These are phyloP conservation scores for Bradypus variegatus DNA, from an alignment of 2,797 vertebrate genomes.

Conservation along the genomic window DNA sequence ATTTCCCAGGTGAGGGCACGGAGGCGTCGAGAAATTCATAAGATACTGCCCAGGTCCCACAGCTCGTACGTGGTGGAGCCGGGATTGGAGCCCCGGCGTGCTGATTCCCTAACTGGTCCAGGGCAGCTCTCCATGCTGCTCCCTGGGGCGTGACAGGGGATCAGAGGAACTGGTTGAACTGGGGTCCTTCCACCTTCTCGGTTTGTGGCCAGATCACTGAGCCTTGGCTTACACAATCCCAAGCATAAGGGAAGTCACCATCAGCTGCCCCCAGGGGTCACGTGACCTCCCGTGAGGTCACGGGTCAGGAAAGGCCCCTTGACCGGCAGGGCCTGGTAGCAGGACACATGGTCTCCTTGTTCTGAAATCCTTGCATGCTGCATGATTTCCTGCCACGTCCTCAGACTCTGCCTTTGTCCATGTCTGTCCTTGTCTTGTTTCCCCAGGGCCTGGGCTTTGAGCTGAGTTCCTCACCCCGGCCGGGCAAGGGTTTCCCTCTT, in stretches of 20 bases:
- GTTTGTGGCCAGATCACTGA: neutral
- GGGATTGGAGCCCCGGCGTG: no score
- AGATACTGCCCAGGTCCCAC: rapidly evolving
- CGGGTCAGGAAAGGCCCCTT: rapidly evolving
- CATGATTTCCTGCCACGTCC: neutral
- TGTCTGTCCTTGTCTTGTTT: neutral
- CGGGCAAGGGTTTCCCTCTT: neutral
- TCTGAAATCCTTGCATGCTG: rapidly evolving
- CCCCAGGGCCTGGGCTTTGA: neutral
- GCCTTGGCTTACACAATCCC: neutral
- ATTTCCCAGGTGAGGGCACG: neutral
- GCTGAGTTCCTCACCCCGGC: no score
- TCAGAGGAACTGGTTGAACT: neutral
- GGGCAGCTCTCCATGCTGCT: rapidly evolving
- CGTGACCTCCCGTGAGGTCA: neutral
- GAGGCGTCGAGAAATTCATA: neutral
- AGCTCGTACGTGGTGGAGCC: rapidly evolving
- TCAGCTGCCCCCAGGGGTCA: neutral
- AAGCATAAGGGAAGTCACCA: neutral
- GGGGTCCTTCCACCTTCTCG: rapidly evolving
- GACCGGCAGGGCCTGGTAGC: neutral
- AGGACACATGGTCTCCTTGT: neutral
- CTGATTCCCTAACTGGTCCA: rapidly evolving
- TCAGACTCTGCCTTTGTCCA: neutral
- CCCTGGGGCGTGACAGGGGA: neutral